Conservation (phyloP, 2,797 vertebrate species). For the Danio tinwini region DNA sequence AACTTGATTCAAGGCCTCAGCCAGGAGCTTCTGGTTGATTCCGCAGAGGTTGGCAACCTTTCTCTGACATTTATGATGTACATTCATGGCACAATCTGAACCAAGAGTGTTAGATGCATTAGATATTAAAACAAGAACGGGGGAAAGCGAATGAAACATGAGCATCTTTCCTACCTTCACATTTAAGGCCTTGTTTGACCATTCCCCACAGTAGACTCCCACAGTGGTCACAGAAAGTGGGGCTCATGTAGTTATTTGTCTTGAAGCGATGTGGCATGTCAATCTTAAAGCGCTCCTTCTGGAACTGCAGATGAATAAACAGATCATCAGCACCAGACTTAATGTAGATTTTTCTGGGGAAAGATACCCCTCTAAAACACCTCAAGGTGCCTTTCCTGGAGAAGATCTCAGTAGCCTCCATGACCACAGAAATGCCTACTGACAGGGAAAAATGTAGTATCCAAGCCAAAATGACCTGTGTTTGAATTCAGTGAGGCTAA, state of each 20-base stretch:
- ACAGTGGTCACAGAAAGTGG: conserved; percentile 98
- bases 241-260: conserved; percentile 93
- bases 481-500: background rate
- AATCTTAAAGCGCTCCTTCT: conserved; percentile 97
- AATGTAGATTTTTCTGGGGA: background rate
- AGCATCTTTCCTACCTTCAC: conserved; percentile 83
- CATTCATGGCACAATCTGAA: conserved; percentile 92
- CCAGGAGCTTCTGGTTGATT: conserved; percentile 97
- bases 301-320: conserved; percentile 83
- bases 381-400: conserved; percentile 19
- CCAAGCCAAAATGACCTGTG: background rate
- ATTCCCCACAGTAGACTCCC: conserved; percentile 97
- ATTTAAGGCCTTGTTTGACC: conserved; percentile 94
- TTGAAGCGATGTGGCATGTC: conserved; percentile 98
- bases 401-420: background rate
- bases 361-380: background rate
- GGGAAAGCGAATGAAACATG: background rate
- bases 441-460: background rate
- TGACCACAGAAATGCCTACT: background rate
- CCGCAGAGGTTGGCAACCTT: conserved; percentile 98
- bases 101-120: conserved; percentile 18
- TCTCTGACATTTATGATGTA: conserved; percentile 89
- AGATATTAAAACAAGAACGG: background rate
- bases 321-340: conserved; percentile 3
- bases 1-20: conserved; percentile 93